Evolutionary conservation across 2,113 vertebrate genomes (phyloP).

Genomic region (Paedocypris sp.): DNA sequence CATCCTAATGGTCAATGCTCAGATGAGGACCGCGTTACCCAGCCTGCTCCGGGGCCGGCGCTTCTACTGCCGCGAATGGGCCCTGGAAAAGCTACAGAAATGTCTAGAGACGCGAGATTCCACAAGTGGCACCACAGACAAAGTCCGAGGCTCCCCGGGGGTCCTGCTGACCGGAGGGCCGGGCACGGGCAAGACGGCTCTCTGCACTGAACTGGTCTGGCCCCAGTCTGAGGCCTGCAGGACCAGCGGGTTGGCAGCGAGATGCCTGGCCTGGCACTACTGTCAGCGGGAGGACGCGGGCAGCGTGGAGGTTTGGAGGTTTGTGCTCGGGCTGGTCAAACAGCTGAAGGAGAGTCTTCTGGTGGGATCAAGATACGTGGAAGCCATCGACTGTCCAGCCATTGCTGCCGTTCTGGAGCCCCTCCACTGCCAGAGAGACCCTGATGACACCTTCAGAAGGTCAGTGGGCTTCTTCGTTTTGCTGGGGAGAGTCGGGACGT

Average conservation of each 20-base stretch:
- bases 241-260: slow-evolving; percentile 41
- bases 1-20: slow-evolving; percentile 9
- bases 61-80: slow-evolving; percentile 73
- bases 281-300: slow-evolving; percentile 59
- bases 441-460: slow-evolving; percentile 68
- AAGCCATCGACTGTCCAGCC: slow-evolving; percentile 37
- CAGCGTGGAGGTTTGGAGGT: slow-evolving; percentile 53
- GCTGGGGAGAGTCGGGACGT: too few species aligned
- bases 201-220: slow-evolving; percentile 60
- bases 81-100: slow-evolving; percentile 60
- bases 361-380: slow-evolving; percentile 47
- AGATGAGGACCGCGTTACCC: slow-evolving; percentile 49
- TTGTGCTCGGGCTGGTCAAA: slow-evolving; percentile 60
- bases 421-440: slow-evolving; percentile 50
- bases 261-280: slow-evolving; percentile 66
- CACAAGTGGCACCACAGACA: slow-evolving; percentile 1
- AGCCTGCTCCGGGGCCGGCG: slow-evolving; percentile 57
- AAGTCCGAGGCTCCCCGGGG: slow-evolving; percentile 34
- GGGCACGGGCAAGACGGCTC: slow-evolving; percentile 63
- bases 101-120: slow-evolving; percentile 49
- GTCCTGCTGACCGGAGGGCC: slow-evolving; percentile 62
- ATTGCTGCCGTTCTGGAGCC: slow-evolving; percentile 48
- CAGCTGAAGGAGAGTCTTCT: slow-evolving; percentile 56
- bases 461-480: slow-evolving; percentile 37
- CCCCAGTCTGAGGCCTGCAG: slow-evolving; percentile 54